These are phyloP conservation scores for Lottia scabra DNA, from an alignment of 2,888 invertebrate species.

Conservation along the genomic window DNA sequence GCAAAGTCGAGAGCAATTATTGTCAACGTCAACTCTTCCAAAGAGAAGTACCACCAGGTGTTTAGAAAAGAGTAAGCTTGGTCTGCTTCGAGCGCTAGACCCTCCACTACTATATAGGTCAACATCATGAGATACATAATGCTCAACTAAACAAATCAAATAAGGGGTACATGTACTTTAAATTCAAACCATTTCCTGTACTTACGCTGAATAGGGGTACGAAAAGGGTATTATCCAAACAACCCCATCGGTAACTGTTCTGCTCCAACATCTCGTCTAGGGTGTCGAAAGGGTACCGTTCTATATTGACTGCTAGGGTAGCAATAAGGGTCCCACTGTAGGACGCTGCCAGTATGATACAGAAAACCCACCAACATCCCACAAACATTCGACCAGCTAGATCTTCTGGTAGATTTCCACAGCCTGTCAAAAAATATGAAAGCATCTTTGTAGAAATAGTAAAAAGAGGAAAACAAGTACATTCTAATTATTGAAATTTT, in stretches of 20 bases:
- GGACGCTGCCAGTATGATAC: neutral
- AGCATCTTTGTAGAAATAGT: no score
- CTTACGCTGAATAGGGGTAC: neutral
- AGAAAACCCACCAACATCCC: neutral
- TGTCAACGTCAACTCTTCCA: no score
- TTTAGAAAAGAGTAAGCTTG: no score
- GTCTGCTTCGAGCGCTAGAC: no score
- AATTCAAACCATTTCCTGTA: neutral
- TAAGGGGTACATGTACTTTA: no score
- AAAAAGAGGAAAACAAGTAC: no score
- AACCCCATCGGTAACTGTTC: neutral
- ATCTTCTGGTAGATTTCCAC: neutral
- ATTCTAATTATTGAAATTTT: no score
- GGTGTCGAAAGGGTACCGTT: neutral
- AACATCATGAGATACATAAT: no score
- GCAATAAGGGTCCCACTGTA: neutral
- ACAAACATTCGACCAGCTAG: neutral
- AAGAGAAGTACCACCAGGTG: no score
- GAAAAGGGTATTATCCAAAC: neutral
- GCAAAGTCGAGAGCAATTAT: no score
- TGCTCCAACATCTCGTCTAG: neutral
- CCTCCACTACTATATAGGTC: no score
- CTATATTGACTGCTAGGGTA: neutral
- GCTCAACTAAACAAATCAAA: no score
- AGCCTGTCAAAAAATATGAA: neutral